Conservation (phyloP, 2,888 invertebrate genomes). For the Oscheius myriophilus region DNA sequence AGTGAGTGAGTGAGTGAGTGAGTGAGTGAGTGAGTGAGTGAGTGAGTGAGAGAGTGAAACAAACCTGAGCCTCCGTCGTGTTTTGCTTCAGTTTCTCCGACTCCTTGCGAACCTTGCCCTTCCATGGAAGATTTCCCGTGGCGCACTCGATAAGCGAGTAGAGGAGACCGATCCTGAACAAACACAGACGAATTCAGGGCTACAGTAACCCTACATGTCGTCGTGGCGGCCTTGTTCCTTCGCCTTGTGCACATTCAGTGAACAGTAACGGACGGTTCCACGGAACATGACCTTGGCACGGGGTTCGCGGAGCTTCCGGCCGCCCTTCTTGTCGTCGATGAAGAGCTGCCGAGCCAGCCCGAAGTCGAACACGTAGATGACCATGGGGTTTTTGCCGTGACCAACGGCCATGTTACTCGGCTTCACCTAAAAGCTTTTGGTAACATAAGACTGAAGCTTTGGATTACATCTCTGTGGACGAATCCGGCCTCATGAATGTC, state of each 20-base stretch:
- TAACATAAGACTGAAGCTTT: too few species aligned
- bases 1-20: too few species aligned
- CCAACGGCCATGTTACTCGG: conserved; percentile 62
- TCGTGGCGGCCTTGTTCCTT: conserved; percentile 98
- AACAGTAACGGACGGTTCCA: conserved; percentile 93
- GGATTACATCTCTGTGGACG: conserved; percentile 55
- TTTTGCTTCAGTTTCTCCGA: conserved; percentile 51
- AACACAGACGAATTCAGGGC: too few species aligned
- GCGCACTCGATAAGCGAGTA: conserved; percentile 58
- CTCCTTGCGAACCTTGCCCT: conserved; percentile 57
- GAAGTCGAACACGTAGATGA: conserved; percentile 64
- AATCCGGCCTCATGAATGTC: conserved; percentile 63
- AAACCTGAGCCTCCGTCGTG: conserved; percentile 45
- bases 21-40: too few species aligned
- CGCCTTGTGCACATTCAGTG: conserved; percentile 97
- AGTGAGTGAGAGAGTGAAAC: too few species aligned
- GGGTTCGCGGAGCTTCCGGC: conserved; percentile 71
- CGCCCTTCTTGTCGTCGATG: conserved; percentile 78
- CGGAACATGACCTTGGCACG: conserved; percentile 73
- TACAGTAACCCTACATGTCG: conserved; percentile 79
- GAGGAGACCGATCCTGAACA: conserved; percentile 34
- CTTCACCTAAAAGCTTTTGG: conserved; percentile 25
- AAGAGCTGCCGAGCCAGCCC: conserved; percentile 64
- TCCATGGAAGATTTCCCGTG: conserved; percentile 64
- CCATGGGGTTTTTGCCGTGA: conserved; percentile 16